Conservation (phyloP, 2,113 vertebrate species). For the Catharus bicknelli region DNA sequence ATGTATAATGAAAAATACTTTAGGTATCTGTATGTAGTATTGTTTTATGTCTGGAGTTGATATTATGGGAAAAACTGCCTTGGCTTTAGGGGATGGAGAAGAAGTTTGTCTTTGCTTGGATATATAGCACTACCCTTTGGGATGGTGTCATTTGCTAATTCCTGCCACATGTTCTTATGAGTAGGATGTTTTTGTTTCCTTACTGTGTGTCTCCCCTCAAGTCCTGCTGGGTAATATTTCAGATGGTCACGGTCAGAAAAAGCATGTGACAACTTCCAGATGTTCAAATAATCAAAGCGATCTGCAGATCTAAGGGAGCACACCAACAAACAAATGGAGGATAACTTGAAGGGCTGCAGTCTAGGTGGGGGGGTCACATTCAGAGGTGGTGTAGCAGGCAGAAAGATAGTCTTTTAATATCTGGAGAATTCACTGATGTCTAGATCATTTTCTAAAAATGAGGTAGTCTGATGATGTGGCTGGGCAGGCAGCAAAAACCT, state of each 20-base stretch:
- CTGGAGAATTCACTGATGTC: slow-evolving; percentile 14
- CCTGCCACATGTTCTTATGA: slow-evolving; percentile 73
- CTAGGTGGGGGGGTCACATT: slow-evolving; percentile 52
- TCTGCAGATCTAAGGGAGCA: slow-evolving; percentile 69
- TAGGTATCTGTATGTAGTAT: background rate
- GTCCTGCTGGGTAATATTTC: slow-evolving; percentile 72
- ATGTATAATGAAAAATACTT: slow-evolving; percentile 28
- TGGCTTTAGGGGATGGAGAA: background rate
- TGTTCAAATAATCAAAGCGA: slow-evolving; percentile 72
- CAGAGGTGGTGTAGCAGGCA: background rate
- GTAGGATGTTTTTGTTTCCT: slow-evolving; percentile 74
- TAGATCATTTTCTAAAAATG: background rate
- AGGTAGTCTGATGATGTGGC: background rate
- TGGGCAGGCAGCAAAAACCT: background rate
- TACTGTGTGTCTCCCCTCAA: slow-evolving; percentile 62
- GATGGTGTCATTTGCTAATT: slow-evolving; percentile 70
- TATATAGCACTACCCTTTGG: slow-evolving; percentile 44
- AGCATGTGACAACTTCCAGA: slow-evolving; percentile 74
- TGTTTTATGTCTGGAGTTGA: background rate
- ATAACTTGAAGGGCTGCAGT: slow-evolving; percentile 50
- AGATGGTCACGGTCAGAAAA: slow-evolving; percentile 71
- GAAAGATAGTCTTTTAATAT: background rate
- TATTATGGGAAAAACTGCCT: background rate
- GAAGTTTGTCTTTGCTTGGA: slow-evolving; percentile 34
- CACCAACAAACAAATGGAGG: slow-evolving; percentile 69